Base-by-base conservation (phyloP, 1,140 invertebrate species). In the Eriocheir sinensis region DNA sequence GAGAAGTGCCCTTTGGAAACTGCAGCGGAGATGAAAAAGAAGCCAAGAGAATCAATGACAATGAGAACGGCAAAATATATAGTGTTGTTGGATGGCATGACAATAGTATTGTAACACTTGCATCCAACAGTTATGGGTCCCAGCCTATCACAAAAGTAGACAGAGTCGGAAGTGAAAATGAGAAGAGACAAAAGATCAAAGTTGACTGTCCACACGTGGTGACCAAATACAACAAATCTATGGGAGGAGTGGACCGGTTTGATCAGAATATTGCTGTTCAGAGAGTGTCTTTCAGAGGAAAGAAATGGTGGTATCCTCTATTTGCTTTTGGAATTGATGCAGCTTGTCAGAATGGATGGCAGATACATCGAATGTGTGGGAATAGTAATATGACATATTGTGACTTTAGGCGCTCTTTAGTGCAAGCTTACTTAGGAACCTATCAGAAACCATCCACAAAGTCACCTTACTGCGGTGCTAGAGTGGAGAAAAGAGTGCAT, bases 191-290 rank as follows among this genome's bases (percentile, higher is more conserved):
- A 48, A 90, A 91, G 36, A 92, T 95, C 44, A 48, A 72, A 36
- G 41, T 53, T 90, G 95, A 92, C 96, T 96, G 85, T 48, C 72
- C 89, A 60, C 83, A 94, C 32, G 94, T 86, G 85, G 15, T 96
- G 36, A 60, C 81, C 4, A 81, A 95, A 2, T 95, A 95, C 89
- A 95, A 96, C 83, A 88, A 95, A 89, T 95, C 93, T 48, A 96
- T 96, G 95, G 95, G 94, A 38, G 96, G 96, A 60, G 95, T 96
- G 27, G 96, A 96, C 93, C 81, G 95, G 32, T 44, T 95, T 40
- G 95, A 96, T 88, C 72, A 96, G 40, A 95, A 95, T 83, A 4
- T 85, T 27, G 27, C 8, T 90, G 40, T 44, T 90, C 38, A 90
- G 48, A 90, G 53, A 27, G 89, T 90, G 53, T 90, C 89, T 27